These are phyloP conservation scores for Todiramphus saurophagus DNA, from an alignment of 2,113 vertebrate genomes.

Conservation along the genomic window DNA sequence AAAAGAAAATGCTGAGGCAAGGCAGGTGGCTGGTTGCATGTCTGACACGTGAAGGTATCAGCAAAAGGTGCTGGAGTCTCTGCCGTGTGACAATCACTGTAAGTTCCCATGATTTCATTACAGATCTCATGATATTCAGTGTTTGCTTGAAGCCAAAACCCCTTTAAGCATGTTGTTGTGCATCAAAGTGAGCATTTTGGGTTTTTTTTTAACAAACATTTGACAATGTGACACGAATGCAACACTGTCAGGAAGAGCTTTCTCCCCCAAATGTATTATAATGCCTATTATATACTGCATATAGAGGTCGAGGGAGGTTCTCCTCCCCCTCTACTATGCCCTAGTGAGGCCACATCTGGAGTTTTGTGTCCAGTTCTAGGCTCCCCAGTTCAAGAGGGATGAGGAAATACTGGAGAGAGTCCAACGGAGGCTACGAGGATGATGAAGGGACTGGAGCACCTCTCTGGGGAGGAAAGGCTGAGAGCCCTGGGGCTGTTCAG, in stretches of 20 bases:
- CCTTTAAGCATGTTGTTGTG: not conserved
- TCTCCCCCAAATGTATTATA: not conserved
- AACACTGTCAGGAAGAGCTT: not conserved
- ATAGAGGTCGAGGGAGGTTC: too few relatives aligned
- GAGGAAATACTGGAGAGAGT: too few relatives aligned
- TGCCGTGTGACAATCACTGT: not conserved
- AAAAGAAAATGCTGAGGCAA: not conserved
- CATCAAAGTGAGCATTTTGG: not conserved
- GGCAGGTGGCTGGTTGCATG: not conserved
- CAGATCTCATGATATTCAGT: not conserved
- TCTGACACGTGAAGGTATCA: not conserved
- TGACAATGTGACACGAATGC: not conserved
- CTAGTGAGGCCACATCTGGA: too few relatives aligned
- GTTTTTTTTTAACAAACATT: not conserved
- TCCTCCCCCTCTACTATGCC: too few relatives aligned
- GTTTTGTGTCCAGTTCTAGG: too few relatives aligned
- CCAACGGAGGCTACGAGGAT: too few relatives aligned
- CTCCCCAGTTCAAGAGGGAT: too few relatives aligned
- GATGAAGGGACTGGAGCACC: too few relatives aligned
- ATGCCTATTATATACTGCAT: not conserved
- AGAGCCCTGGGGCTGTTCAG: too few relatives aligned
- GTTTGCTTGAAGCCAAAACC: not conserved
- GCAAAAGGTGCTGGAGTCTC: not conserved
- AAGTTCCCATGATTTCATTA: not conserved
- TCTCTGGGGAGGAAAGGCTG: too few relatives aligned